A percentile compares a stretch with the other conserved stretches of the same genome.
Conservation (phyloP, 2,888 invertebrate species). For the Abrostola tripartita region DNA sequence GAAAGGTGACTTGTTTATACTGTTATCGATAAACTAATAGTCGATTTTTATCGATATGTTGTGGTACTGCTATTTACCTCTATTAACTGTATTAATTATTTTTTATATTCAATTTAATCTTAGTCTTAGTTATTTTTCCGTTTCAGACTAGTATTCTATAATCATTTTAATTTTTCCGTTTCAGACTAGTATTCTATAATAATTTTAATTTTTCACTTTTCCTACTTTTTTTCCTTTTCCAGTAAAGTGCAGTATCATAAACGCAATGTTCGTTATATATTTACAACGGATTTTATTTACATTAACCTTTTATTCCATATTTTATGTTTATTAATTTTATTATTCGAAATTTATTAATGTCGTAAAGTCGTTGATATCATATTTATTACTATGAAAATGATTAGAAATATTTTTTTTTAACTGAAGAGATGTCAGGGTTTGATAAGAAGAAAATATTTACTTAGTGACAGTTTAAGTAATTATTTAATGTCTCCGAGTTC, state of each 20-base stretch:
- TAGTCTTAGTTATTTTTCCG: not conserved
- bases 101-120: conserved; percentile 13
- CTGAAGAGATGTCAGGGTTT: too few species aligned
- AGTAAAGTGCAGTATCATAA: conserved; percentile 9
- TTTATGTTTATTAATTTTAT: conserved; percentile 39
- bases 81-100: conserved; percentile 7
- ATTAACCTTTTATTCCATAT: conserved; percentile 2
- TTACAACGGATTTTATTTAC: conserved; percentile 23
- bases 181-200: not conserved
- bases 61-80: conserved; percentile 17
- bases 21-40: conserved; percentile 14
- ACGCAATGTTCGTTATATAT: conserved; percentile 11
- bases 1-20: conserved; percentile 14
- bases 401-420: too few species aligned
- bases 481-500: too few species aligned
- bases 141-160: not conserved
- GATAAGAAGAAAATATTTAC: too few species aligned
- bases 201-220: not conserved
- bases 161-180: not conserved
- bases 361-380: conserved; percentile 25
- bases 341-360: conserved; percentile 31
- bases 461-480: too few species aligned
- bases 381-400: not conserved
- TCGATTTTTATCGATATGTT: conserved; percentile 12
- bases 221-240: not conserved